Evolutionary conservation across 2,113 vertebrate genomes (phyloP).

Genomic region (Hippolais icterina): DNA sequence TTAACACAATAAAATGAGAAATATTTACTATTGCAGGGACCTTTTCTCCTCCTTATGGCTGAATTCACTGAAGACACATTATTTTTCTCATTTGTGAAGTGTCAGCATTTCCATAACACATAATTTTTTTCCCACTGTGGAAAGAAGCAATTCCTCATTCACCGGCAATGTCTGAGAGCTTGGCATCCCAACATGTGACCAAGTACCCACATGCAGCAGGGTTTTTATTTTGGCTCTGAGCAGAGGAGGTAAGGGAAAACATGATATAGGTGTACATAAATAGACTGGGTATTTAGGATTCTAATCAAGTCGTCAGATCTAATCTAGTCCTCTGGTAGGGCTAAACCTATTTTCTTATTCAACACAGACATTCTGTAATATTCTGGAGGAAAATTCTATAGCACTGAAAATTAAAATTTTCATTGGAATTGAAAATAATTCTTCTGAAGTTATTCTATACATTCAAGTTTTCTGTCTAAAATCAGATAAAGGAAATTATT

Average conservation of each 20-base stretch:
- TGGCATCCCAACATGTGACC: not conserved
- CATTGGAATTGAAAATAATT: not conserved
- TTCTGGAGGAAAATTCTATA: not conserved
- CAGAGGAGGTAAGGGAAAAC: not conserved
- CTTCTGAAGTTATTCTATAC: not conserved
- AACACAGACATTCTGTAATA: not conserved
- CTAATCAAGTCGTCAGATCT: not conserved
- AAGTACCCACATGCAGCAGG: not conserved
- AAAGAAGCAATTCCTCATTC: not conserved
- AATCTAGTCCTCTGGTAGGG: not conserved
- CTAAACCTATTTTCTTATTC: not conserved
- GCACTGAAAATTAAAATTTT: not conserved
- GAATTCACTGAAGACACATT: rapidly evolving
- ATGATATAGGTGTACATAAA: not conserved
- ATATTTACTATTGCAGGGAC: not conserved
- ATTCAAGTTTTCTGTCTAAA: not conserved
- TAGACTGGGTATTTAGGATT: not conserved
- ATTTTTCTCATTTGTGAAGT: not conserved
- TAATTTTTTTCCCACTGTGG: not conserved
- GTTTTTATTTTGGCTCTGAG: not conserved
- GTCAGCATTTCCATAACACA: not conserved
- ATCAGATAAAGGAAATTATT: not conserved
- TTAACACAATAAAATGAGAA: not conserved
- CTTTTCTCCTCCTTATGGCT: not conserved
- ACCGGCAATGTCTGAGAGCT: not conserved